Evolutionary conservation across 2,113 vertebrate genomes (phyloP).

Genomic region (Petromus typicus): DNA sequence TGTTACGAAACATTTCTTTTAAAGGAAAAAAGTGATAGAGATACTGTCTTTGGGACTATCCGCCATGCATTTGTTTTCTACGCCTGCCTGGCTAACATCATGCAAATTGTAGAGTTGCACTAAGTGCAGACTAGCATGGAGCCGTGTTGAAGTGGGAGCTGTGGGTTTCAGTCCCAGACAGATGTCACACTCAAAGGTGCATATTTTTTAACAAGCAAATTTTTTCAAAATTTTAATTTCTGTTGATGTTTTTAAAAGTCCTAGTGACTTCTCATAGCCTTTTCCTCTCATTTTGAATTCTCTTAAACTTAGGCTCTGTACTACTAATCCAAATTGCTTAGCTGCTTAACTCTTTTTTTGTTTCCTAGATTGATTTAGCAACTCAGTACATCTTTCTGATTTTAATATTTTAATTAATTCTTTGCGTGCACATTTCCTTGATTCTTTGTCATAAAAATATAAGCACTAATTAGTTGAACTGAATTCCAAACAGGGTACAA

Average conservation of each 20-base stretch:
- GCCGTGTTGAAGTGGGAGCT: not conserved
- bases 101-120: not conserved
- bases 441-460: not conserved
- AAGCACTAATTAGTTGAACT: not conserved
- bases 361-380: slow-evolving; percentile 30
- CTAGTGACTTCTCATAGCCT: not conserved
- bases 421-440: not conserved
- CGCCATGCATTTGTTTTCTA: slow-evolving; percentile 4
- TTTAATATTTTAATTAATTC: not conserved
- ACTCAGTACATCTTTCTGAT: not conserved
- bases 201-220: not conserved
- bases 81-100: not conserved
- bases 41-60: not conserved
- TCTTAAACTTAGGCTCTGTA: not conserved
- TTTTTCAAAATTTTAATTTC: slow-evolving; percentile 7
- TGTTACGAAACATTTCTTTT: not conserved
- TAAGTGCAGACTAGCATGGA: not conserved
- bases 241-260: not conserved
- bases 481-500: not conserved
- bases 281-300: not conserved
- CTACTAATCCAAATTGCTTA: not conserved
- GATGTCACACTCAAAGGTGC: not conserved
- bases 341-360: not conserved
- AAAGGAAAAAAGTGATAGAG: not conserved
- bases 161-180: not conserved